phyloP scores from a whole-genome alignment of 1,140 invertebrate species.

The Drosophila pectinifera region DNA sequence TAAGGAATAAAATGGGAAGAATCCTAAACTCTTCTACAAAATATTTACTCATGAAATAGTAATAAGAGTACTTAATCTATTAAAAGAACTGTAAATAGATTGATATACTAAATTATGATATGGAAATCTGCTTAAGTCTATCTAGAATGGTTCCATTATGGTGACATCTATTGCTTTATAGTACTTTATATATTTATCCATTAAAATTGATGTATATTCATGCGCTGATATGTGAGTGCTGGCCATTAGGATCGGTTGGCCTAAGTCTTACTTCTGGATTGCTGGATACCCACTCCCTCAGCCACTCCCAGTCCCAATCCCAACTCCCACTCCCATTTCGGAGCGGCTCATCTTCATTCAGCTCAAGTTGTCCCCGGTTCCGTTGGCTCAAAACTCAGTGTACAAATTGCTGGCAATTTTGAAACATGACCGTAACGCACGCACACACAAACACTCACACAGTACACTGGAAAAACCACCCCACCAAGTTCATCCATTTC shows the following conservation, averaged over 20 bases:
- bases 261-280: conserved; percentile 19
- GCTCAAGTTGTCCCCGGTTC: conserved; percentile 22
- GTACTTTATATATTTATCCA: not conserved
- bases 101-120: no score
- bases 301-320: not conserved
- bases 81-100: no score
- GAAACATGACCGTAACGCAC: conserved; percentile 36
- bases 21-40: not conserved
- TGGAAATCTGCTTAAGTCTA: not conserved
- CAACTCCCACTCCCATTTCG: not conserved
- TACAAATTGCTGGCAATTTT: conserved; percentile 56
- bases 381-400: conserved; percentile 17
- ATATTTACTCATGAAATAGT: not conserved
- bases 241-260: conserved; percentile 21
- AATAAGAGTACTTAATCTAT: not conserved
- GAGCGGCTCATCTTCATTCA: conserved; percentile 40
- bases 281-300: not conserved
- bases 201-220: conserved; percentile 5
- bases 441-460: not conserved
- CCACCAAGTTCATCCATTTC: conserved; percentile 8
- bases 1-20: no score
- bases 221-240: conserved; percentile 3
- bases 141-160: not conserved
- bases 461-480: conserved; percentile 6
- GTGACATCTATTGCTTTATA: no score